phyloP scores from a whole-genome alignment of 1,140 invertebrate species.

The Drosophila asahinai region DNA sequence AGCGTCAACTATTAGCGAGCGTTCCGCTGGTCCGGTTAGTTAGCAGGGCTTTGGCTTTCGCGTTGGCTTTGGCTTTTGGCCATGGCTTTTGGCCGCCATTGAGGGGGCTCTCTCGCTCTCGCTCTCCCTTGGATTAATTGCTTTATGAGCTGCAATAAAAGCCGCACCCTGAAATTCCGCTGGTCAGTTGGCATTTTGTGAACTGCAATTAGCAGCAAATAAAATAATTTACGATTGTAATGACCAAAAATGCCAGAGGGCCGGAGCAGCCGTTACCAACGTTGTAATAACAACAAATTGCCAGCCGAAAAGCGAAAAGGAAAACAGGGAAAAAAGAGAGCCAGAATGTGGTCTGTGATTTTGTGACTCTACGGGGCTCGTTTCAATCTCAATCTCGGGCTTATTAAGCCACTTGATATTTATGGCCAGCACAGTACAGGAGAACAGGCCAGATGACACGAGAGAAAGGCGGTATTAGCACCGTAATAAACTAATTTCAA shows the following conservation, averaged over 20 bases:
- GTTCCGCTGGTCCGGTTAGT: constrained; percentile 44
- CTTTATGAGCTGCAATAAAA: constrained; percentile 80
- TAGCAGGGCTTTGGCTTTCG: constrained; percentile 37
- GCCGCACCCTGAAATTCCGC: constrained; percentile 10
- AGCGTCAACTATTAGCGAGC: constrained; percentile 66
- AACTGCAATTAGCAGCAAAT: constrained; percentile 83
- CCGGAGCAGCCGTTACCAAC: constrained; percentile 37
- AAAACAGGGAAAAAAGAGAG: neutral
- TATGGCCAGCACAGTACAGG: constrained; percentile 36
- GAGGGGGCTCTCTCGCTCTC: neutral
- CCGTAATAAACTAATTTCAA: constrained; percentile 7
- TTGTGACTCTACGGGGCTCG: constrained; percentile 34
- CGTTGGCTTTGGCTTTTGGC: constrained; percentile 28
- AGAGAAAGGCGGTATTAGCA: neutral
- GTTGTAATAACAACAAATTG: constrained; percentile 72
- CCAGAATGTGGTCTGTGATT: constrained; percentile 14
- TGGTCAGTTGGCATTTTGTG: constrained; percentile 59
- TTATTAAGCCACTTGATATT: constrained; percentile 73
- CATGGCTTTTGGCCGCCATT: neutral
- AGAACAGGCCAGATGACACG: neutral
- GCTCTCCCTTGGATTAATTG: constrained; percentile 61
- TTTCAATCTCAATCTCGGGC: constrained; percentile 25
- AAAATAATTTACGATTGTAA: constrained; percentile 83
- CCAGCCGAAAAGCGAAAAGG: neutral
- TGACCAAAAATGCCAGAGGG: constrained; percentile 55